Evolutionary conservation across 2,113 vertebrate genomes (phyloP).

Genomic region (Ovibos moschatus): DNA sequence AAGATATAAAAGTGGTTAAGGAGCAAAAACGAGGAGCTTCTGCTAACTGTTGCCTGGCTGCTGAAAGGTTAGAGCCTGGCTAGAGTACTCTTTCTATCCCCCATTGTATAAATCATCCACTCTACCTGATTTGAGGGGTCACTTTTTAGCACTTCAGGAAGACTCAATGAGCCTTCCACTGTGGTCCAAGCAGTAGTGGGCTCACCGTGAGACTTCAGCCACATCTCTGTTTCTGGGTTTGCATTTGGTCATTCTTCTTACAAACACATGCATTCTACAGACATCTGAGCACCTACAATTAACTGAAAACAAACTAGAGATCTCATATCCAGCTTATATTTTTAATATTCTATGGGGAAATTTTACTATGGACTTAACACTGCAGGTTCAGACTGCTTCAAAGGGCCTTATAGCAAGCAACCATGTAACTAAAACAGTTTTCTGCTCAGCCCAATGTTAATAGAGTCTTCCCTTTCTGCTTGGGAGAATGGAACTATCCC

Average conservation of each 20-base stretch:
- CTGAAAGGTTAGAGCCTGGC: background rate
- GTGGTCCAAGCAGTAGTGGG: background rate
- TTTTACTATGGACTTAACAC: background rate
- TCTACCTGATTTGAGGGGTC: background rate
- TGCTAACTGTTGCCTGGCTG: background rate
- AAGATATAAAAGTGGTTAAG: conserved; percentile 12
- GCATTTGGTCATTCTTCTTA: background rate
- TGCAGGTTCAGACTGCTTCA: background rate
- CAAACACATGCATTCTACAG: background rate
- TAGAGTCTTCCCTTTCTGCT: background rate
- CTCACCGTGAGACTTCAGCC: background rate
- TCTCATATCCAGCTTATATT: background rate
- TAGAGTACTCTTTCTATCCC: background rate
- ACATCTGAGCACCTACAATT: background rate
- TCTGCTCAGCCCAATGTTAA: background rate
- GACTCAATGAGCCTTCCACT: background rate
- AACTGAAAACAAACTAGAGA: background rate
- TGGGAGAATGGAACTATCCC: background rate
- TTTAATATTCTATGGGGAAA: background rate
- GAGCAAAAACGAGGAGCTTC: background rate
- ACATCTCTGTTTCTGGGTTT: background rate
- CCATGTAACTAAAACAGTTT: background rate
- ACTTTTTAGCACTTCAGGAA: background rate
- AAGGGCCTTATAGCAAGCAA: background rate
- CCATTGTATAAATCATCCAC: background rate